Base-by-base conservation (phyloP, 2,113 vertebrate species). In the Microcebus griseorufus region DNA sequence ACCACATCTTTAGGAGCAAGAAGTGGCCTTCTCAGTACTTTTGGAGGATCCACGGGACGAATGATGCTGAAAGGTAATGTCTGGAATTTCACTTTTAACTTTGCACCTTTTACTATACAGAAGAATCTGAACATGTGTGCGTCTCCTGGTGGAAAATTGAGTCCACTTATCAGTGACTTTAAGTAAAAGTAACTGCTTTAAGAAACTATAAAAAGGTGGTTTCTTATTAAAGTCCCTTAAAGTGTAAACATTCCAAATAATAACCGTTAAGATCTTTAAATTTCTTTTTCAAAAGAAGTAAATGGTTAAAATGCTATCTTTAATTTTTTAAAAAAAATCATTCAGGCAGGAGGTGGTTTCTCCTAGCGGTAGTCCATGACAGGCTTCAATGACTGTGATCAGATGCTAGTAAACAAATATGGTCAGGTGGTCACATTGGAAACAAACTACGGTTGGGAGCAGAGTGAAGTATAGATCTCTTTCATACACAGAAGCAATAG, bases 31-130 rank as follows among this genome's bases (percentile, higher is more conserved):
- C 97, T 99, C 97, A 97, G n/a, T 97, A 92, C 99, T 96, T 97
- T 99, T 0, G 98, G 98, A 97, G 98, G 98, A 96, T 98, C 99
- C 96, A 98, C 98, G 93, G 98, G 99, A 98, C 99, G 99, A 98
- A 98, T 98, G 69, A 99, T 99, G 98, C 98, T 99, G 76, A 99
- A 99, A 99, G 99, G 99, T 99, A 98, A 96, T 69, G 62, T 96
- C 39, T 65, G 25, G 81, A 92, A 34, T 92, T 81, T 81, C 75
- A 9, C 37, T 92, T 95, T 95, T 3, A 94, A 79, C 16, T n/a
- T 64, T 96, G 85, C 12, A 1, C 27, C 53, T 96, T 90, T 48
- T 87, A 94, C 1, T 93, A 27, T 72, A 86, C 75, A 16, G 39
- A 96, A 9, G 72, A 90, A 85, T 80, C 34, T 85, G 39, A 65